These are phyloP conservation scores for Lasioglossum vierecki DNA, from an alignment of 2,888 invertebrate genomes.

Conservation along the genomic window DNA sequence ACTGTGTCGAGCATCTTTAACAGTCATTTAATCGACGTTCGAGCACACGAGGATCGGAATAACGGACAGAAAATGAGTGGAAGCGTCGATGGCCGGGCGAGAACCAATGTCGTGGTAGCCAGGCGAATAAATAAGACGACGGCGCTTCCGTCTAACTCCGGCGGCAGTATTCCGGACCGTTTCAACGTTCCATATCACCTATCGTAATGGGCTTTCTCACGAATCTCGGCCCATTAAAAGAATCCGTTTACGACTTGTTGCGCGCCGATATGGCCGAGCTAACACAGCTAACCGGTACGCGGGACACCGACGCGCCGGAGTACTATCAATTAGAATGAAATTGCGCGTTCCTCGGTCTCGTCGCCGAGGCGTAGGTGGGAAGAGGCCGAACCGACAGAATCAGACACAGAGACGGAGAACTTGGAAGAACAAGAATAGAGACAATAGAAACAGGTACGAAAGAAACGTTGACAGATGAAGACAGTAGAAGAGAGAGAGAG, in stretches of 20 bases:
- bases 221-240: constrained; percentile 55
- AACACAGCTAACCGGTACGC: constrained; percentile 52
- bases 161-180: constrained; percentile 53
- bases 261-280: constrained; percentile 46
- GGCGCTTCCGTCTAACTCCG: constrained; percentile 55
- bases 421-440: not conserved
- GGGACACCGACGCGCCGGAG: constrained; percentile 50
- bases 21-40: not conserved
- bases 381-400: constrained; percentile 20
- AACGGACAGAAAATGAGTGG: constrained; percentile 5
- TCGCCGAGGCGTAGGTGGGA: constrained; percentile 60
- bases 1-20: not conserved
- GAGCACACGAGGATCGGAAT: not conserved
- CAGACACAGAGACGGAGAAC: not conserved
- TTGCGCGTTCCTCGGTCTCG: constrained; percentile 64
- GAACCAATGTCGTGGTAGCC: constrained; percentile 33
- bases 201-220: constrained; percentile 60
- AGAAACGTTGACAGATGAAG: not conserved
- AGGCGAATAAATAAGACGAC: constrained; percentile 47
- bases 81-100: constrained; percentile 17
- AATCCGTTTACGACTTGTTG: constrained; percentile 61
- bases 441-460: not conserved
- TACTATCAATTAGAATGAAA: constrained; percentile 72
- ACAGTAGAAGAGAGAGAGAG: too few species aligned
- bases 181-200: constrained; percentile 59